Percentiles rank a stretch among this genome's conserved stretches.
These are phyloP conservation scores for Gordius sp. DNA, from an alignment of 2,888 invertebrate genomes.

Conservation along the genomic window DNA sequence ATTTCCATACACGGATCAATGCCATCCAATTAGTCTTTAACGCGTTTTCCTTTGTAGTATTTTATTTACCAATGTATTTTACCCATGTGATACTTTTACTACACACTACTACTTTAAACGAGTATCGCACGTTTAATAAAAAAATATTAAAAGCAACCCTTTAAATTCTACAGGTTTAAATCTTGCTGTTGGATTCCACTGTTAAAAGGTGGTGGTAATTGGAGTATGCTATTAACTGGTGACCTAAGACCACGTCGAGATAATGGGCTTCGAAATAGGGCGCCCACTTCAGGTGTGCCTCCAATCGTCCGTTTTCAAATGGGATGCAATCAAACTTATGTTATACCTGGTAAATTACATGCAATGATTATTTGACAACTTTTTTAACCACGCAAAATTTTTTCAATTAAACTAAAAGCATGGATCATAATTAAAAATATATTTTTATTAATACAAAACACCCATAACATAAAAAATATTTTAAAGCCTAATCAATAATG, in stretches of 20 bases:
- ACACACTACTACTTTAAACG: too few species aligned
- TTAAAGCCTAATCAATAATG: too few species aligned
- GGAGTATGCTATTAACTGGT: constrained; percentile 9
- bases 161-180: background rate
- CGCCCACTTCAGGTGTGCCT: constrained; percentile 5
- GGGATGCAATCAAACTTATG: constrained; percentile 9
- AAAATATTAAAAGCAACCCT: background rate
- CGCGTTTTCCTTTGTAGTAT: too few species aligned
- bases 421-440: too few species aligned
- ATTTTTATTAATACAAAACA: too few species aligned
- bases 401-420: too few species aligned
- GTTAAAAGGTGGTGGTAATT: background rate
- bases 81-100: too few species aligned
- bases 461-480: too few species aligned
- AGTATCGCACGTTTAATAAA: too few species aligned
- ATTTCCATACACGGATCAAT: too few species aligned
- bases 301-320: constrained; percentile 11
- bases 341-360: constrained; percentile 1
- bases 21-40: too few species aligned
- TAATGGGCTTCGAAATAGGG: background rate
- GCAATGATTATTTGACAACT: background rate
- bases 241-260: background rate
- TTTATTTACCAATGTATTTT: too few species aligned
- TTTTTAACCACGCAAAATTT: background rate
- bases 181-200: constrained; percentile 12